Evolutionary conservation across 2,797 vertebrate genomes (phyloP), one percentile per base, ranked within the genome.

Genomic region (Nothura maculosa): DNA sequence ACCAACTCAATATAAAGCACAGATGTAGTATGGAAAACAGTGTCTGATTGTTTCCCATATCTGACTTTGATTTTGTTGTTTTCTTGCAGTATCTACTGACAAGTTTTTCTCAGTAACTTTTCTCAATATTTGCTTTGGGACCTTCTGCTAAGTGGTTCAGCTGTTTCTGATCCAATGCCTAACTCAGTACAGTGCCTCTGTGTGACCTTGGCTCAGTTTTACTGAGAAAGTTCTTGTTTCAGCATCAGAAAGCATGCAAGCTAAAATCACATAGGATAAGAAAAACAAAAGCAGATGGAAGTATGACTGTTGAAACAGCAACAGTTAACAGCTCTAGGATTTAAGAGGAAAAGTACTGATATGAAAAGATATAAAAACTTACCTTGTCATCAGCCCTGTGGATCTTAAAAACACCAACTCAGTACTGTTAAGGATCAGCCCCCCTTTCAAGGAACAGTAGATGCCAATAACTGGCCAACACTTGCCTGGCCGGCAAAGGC

Each of bases 201-300:
- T 57, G 45, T 8, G 22, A 87, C 54, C 87, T 95, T 94, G 87
- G 69, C 89, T 85, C 62, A 54, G 27, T 42, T 62, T 87, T 63
- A 74, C 58, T 85, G 79, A 94, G 91, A 85, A 93, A 92, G 90
- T 74, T 57, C 79, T 87, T 78, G n/a, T 58, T 85, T 67, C 93
- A 87, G 91, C 92, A 81, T 94, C 79, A 92, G 89, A 92, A 96
- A 94, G 85, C 50, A 58, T 60, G n/a, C 3, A 0, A 94, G 60
- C 17, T 85, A 91, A 92, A 89, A 89, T 80, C 52, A 89, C 48
- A 42, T 58, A 70, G 81, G 87, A 82, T 89, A 94, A 50, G 48
- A 25, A 92, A 94, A 96, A 50, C 54, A 28, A 89, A 96, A 94
- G 72, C 89, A 96, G 76, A 92, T 93, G 73, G 84, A 94, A 93